Evolutionary conservation across 2,888 invertebrate species (phyloP), one percentile per base, ranked within the genome.

Genomic region (Caenorhabditis afra): DNA sequence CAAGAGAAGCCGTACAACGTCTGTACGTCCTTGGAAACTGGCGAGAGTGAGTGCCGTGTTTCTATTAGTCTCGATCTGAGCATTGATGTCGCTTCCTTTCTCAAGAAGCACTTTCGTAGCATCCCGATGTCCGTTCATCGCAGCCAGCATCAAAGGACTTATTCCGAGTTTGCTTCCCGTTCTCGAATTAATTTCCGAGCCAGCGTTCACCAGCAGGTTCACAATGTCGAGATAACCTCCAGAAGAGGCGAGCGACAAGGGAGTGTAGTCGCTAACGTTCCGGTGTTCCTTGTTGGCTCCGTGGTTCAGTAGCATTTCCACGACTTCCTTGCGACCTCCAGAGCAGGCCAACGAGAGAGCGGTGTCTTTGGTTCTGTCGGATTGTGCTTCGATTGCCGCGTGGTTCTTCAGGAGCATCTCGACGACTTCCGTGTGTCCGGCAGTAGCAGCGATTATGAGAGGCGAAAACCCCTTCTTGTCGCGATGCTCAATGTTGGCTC

Each of bases 21-120:
- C 99, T 91, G 97, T 96, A 49, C 98, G 93, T 85, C 99, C 86
- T 81, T 79, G 79, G 53, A 79, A 79, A 53, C 67, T 62, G 44
- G 99, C 99, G 86, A 99, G 93, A 44, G 98, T 99, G 86, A 99
- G 93, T 35, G 99, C 99, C 29, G 99, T 99, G 91, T 99, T 99
- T 68, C 83, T 93, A 92, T 99, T 99, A 49, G 99, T 99, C 92
- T 99, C 99, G 88, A 99, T 99, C 90, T 92, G 91, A 84, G 99
- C 98, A 92, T 99, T 99, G 88, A 99, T 99, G 91, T 99, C 99
- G 89, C 96, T 96, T 84, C 98, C 98, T 94, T 96, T 96, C 91
- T 99, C 98, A 74, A 99, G 93, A 73, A 99, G 93, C 8, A 85
- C 73, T 89, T 95, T 95, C 52, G 98, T 98, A 50, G 97, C 97